Base-by-base conservation (phyloP, 1,140 invertebrate species). In the Plutomurus gul region DNA sequence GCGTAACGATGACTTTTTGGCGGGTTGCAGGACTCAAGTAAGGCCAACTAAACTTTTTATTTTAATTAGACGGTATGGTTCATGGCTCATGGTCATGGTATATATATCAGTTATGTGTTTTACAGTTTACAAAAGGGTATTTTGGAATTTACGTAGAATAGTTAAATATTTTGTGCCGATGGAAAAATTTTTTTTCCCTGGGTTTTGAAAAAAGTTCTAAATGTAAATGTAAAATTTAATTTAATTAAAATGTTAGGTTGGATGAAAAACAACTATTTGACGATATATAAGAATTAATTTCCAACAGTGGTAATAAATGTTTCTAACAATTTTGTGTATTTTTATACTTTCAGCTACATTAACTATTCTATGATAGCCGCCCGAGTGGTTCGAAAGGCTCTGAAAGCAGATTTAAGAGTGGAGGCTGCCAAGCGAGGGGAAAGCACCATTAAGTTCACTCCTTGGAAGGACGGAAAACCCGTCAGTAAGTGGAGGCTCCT, bases 321-420 rank as follows among this genome's bases (percentile, higher is more conserved):
- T n/a, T n/a, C n/a, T n/a, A n/a, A n/a, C n/a, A n/a, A n/a, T n/a
- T n/a, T n/a, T n/a, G n/a, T 72, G 4, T 73, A 37, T 37, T 80
- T 82, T 76, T 47, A 25, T n/a, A 82, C 77, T 89, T 89, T 82
- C 85, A 97, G 95, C 89, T 97, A 97, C 88, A 93, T 97, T 87
- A 94, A 95, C 87, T 97, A 95, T 86, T 96, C 95, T 30, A 93
- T 92, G 85, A 95, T 96, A 85, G 94, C 94, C 84, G 95, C 95
- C 11, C 91, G 89, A 85, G 87, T 95, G 39, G 87, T 96, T 51
- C 89, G 95, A 27, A 88, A 91, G 85, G 90, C 93, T 20, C 86
- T 97, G 76, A 96, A 95, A 86, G 84, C 89, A 0, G 92, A 95
- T 39, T 80, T 93, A 0, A 89, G 88, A 84, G 87, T 87, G 16